Base-by-base conservation (phyloP, 2,113 vertebrate genomes). In the Glaucidium brasilianum region DNA sequence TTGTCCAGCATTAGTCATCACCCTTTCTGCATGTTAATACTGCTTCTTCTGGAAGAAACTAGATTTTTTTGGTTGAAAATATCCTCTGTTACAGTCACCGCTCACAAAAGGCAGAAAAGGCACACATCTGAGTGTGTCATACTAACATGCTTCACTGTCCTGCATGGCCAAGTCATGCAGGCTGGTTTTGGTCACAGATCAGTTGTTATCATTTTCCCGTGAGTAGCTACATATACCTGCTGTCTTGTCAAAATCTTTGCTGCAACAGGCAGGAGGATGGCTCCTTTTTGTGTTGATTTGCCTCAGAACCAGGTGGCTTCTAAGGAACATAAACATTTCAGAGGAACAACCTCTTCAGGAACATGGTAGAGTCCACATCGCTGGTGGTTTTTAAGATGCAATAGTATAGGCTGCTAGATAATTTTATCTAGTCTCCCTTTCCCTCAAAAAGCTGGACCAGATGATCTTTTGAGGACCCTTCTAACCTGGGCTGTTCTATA, bases 1-100 rank as follows among this genome's bases (percentile, higher is more conserved):
- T 96, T 97, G 93, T 90, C 94, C 93, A 27, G 92, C 77, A 96
- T 90, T 89, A 96, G 81, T 93, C 93, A 96, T 95, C 90, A 45
- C 34, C 62, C 77, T 92, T 90, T 91, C 84, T 76, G 74, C 66
- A 85, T 62, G 73, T 43, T 96, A 87, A 92, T 67, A 66, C 52
- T 39, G 58, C 15, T 79, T 47, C 80, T 93, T 90, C 93, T 79
- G 58, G 80, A 85, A 95, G 66, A 92, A 96, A 92, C 9, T 3
- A 1, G 49, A 68, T 89, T 80, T 50, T 30, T 50, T 43, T 20
- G 6, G 11, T 72, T 85, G 75, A 93, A 87, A 87, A 96, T 60
- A 92, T 25, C 55, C 83, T 88, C 59, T 68, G 62, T 43, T 94
- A 41, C 39, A 47, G 35, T 89, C n/a, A 50, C 45, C n/a, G 45